phyloP scores from a whole-genome alignment of 1,140 invertebrate genomes.

The Aphidius gifuensis region DNA sequence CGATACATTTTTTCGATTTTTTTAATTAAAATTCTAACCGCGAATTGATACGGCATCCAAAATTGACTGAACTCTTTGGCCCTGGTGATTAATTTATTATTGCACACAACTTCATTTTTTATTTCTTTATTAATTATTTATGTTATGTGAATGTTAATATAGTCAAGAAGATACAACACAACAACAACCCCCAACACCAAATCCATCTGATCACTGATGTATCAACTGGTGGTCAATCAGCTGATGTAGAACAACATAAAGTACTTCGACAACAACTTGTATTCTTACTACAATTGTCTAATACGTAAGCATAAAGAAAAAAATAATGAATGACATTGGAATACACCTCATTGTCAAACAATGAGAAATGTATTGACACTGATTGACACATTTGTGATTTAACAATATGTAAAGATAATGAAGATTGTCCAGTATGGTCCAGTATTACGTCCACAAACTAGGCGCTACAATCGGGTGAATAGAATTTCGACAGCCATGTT shows the following conservation, averaged over 20 bases:
- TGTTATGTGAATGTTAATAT: constrained; percentile 36
- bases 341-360: constrained; percentile 93
- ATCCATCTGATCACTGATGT: constrained; percentile 68
- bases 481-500: too few relatives aligned
- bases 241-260: constrained; percentile 95
- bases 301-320: constrained; percentile 74
- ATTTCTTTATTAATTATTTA: too few relatives aligned
- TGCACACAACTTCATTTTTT: too few relatives aligned
- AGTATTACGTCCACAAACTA: constrained; percentile 98
- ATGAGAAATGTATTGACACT: constrained; percentile 98
- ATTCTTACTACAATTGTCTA: constrained; percentile 94
- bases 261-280: constrained; percentile 99
- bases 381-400: constrained; percentile 61
- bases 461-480: constrained; percentile 99
- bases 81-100: too few relatives aligned
- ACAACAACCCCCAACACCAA: constrained; percentile 66
- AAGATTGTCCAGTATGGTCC: constrained; percentile 86
- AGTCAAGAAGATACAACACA: constrained; percentile 62
- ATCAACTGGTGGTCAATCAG: constrained; percentile 58
- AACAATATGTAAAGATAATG: constrained; percentile 94
- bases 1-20: too few relatives aligned
- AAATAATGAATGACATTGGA: constrained; percentile 82
- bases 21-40: too few relatives aligned
- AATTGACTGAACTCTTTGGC: too few relatives aligned
- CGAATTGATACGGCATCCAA: too few relatives aligned